Evolutionary conservation across 2,113 vertebrate genomes (phyloP), one percentile per base, ranked within the genome.

Genomic region (Pedionomus torquatus): DNA sequence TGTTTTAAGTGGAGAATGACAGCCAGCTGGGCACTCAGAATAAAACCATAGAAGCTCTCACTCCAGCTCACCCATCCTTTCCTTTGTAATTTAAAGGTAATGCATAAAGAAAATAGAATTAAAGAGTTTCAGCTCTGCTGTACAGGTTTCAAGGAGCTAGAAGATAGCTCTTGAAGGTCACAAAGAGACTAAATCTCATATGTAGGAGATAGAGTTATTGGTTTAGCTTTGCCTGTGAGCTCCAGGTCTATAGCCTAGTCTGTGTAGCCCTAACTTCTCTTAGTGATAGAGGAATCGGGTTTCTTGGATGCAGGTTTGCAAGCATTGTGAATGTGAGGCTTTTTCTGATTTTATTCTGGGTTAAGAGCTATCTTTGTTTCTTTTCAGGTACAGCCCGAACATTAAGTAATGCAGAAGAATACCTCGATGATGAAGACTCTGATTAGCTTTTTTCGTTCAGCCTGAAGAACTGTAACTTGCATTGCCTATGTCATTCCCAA

Each of bases 381-480:
- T 68, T 86, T 97, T 91, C 91, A 99, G 99, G 96, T 94, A 84
- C 98, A 68, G 96, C 98, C 51, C 98, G 99, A 96, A 98, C 98
- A 93, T 98, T 98, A 95, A 99, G 99, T 98, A 99, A 99, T 37
- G 99, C 99, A 15, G 99, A 99, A 58, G 99, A 99, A 78, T 99
- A 99, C 97, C 98, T 99, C 64, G 99, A 99, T 17, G 99, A 99
- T 52, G 99, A 99, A 97, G 99, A 99, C 96, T 99, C 99, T 0
- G 99, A 99, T 97, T 99, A 98, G 86, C 98, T 86, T 95, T 60
- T 76, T 83, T 46, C n/a, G 11, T 51, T 89, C 86, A 68, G 57
- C 60, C n/a, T 95, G 26, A 87, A 93, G 88, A 97, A 39, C 83
- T 94, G 11, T 93, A 97, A 90, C 76, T 83, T 96, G 60, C 68